Conservation (phyloP, 2,888 invertebrate genomes). For the Gastrophysa polygoni region DNA sequence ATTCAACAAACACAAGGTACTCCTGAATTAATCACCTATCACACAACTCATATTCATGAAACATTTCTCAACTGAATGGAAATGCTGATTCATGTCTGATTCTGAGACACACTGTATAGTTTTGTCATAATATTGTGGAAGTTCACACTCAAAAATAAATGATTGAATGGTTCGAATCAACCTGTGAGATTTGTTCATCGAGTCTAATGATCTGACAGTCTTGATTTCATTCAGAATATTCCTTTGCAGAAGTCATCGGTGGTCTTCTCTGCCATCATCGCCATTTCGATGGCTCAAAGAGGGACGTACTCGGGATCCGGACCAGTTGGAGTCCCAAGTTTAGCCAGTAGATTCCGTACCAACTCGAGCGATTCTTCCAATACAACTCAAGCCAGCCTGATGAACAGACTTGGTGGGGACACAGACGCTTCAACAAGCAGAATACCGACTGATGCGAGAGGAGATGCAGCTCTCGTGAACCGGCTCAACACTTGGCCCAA, state of each 20-base stretch:
- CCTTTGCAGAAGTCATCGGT: constrained; percentile 42
- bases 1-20: too few relatives aligned
- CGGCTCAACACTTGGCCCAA: constrained; percentile 69
- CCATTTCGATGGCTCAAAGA: constrained; percentile 61
- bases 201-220: too few relatives aligned
- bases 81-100: too few relatives aligned
- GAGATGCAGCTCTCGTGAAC: constrained; percentile 67
- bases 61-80: too few relatives aligned
- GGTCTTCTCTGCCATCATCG: constrained; percentile 27
- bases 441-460: constrained; percentile 70
- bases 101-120: too few relatives aligned
- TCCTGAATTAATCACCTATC: too few relatives aligned
- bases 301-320: constrained; percentile 68
- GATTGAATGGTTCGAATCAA: too few relatives aligned
- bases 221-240: too few relatives aligned
- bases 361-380: constrained; percentile 26
- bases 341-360: constrained; percentile 57
- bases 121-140: too few relatives aligned
- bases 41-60: too few relatives aligned
- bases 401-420: constrained; percentile 63
- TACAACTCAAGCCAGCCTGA: constrained; percentile 6
- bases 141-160: too few relatives aligned
- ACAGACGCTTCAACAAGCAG: constrained; percentile 56
- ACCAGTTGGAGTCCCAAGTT: constrained; percentile 66
- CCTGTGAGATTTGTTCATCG: too few relatives aligned